Evolutionary conservation across 2,888 invertebrate genomes (phyloP), one percentile per base, ranked within the genome.

Genomic region (Scaptodrosophila latifasciaeformis): DNA sequence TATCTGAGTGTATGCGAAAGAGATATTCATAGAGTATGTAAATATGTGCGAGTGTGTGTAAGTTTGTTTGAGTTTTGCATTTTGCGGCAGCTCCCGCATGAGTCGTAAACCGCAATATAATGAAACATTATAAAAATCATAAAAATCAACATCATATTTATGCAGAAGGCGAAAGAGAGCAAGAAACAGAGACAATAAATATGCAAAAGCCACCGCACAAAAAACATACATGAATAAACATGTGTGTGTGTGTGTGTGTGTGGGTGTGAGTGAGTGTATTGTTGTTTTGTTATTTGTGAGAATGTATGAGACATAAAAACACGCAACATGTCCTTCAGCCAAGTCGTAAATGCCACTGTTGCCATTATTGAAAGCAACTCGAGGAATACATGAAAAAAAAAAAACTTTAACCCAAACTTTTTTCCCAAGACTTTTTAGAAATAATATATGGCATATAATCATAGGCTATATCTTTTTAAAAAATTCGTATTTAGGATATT

Each of bases 111-210:
- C 67, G 68, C 63, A 78, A 66, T 79, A 78, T 76, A 79, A 76
- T 76, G 75, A 78, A 76, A 78, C 75, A 76, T 78, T 72, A 76
- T 72, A 78, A 76, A 75, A 76, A 78, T 75, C 78, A 78, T 78
- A 78, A 75, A 75, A 76, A 76, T 75, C 74, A 75, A 71, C 78
- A 78, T 76, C 76, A 76, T 68, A 76, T 78, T 78, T 76, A 76
- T 75, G 75, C 79, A 68, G 62, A 58, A 57, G 51, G 51, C 34
- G 50, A n/a, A 35, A 47, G 24, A 35, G 37, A 21, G 15, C 37
- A 37, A 37, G 27, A 46, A 19, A 47, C n/a, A 10, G 37, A 21
- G 13, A 7, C 21, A 24, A 44, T 3, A 21, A 62, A 62, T 49
- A 66, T 65, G 62, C 62, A 59, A 62, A 40, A 13, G 40, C 4